Percentiles rank a stretch among this genome's conserved stretches.
These are phyloP conservation scores for Pristis pectinata DNA, from an alignment of 2,797 vertebrate species.

Conservation along the genomic window DNA sequence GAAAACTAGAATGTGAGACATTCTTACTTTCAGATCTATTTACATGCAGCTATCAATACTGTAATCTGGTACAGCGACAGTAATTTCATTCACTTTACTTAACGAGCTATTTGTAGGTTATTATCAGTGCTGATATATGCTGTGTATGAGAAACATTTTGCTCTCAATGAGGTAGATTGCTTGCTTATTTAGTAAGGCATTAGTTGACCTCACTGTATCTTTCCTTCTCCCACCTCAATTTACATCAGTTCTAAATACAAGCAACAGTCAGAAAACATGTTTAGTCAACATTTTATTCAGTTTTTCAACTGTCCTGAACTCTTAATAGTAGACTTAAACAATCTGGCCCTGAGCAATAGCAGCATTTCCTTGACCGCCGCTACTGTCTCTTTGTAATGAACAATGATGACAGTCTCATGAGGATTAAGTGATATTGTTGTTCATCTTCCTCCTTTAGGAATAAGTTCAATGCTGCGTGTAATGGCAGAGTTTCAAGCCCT, in stretches of 20 bases:
- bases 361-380: too few relatives aligned
- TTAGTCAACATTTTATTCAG: background rate
- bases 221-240: background rate
- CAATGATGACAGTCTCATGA: background rate
- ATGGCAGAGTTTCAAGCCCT: background rate
- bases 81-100: constrained; percentile 25
- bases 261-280: background rate
- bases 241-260: background rate
- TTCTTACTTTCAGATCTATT: constrained; percentile 25
- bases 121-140: constrained; percentile 18
- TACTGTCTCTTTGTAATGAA: background rate
- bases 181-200: background rate
- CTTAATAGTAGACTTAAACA: background rate
- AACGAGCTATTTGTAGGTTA: constrained; percentile 26
- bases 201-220: background rate
- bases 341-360: background rate
- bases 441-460: background rate
- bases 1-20: constrained; percentile 24
- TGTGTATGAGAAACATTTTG: constrained; percentile 32
- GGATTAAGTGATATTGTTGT: background rate
- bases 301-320: background rate
- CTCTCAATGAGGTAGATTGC: background rate
- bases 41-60: constrained; percentile 5
- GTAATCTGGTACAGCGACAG: background rate
- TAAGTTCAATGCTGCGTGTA: background rate